These are phyloP conservation scores for Bellardia bayeri DNA, from an alignment of 2,888 invertebrate species.

Conservation along the genomic window DNA sequence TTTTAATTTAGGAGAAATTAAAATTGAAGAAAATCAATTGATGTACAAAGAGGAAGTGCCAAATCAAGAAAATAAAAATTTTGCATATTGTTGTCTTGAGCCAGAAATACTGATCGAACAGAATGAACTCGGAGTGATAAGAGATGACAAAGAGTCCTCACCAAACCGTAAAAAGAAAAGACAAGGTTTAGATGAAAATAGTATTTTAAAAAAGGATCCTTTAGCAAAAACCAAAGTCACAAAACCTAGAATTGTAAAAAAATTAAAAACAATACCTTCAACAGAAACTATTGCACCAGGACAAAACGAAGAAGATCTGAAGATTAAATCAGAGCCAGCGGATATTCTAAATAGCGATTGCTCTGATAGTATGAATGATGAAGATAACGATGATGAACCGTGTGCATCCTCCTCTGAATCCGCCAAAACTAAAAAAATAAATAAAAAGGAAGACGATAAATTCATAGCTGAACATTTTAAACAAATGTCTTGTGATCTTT, in stretches of 20 bases:
- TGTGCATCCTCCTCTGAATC: no score
- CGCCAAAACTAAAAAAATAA: slow-evolving; percentile 76
- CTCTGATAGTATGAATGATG: slow-evolving; percentile 73
- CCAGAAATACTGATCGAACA: slow-evolving; percentile 44
- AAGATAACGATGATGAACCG: slow-evolving; percentile 72
- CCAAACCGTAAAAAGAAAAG: neutral
- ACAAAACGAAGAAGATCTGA: slow-evolving; percentile 8
- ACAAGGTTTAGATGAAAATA: neutral
- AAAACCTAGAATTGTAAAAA: slow-evolving; percentile 11
- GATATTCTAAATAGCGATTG: slow-evolving; percentile 9
- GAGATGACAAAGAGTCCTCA: neutral
- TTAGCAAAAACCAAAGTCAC: slow-evolving; percentile 28
- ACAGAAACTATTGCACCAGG: slow-evolving; percentile 13
- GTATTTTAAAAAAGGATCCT: slow-evolving; percentile 28
- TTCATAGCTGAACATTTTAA: slow-evolving; percentile 79
- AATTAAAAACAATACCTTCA: neutral
- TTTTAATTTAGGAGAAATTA: slow-evolving; percentile 73
- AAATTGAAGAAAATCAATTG: slow-evolving; percentile 59
- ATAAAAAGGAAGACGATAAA: slow-evolving; percentile 78
- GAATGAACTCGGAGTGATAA: neutral
- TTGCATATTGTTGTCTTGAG: slow-evolving; percentile 18
- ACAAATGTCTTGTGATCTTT: slow-evolving; percentile 77
- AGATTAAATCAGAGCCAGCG: slow-evolving; percentile 69
- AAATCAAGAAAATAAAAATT: neutral
- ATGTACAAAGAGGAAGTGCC: neutral